Conservation (phyloP, 2,113 vertebrate species). For the Saccopteryx leptura region DNA sequence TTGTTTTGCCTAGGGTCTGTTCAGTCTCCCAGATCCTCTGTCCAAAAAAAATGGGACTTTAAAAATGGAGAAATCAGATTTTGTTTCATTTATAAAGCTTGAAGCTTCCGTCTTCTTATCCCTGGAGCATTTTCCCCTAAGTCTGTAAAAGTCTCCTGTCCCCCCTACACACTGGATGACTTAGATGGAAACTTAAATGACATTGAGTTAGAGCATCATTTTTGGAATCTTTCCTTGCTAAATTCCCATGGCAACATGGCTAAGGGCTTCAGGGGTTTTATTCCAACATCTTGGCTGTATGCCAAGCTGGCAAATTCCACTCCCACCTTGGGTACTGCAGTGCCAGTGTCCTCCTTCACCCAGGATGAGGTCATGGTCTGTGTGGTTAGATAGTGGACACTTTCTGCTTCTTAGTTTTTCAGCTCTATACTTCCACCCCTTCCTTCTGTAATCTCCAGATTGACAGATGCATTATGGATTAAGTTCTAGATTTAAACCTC, state of each 20-base stretch:
- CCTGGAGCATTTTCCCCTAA: background rate
- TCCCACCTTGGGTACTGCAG: background rate
- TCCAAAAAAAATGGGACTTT: constrained; percentile 50
- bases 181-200: background rate
- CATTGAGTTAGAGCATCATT: background rate
- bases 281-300: background rate
- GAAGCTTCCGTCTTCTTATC: constrained; percentile 36
- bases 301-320: background rate
- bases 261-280: background rate
- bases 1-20: constrained; percentile 19
- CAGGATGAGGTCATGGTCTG: background rate
- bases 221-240: background rate
- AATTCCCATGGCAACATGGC: background rate
- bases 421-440: background rate
- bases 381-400: background rate
- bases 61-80: constrained; percentile 54
- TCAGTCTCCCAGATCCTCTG: constrained; percentile 7
- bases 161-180: background rate
- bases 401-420: background rate
- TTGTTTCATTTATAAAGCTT: constrained; percentile 33
- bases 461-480: background rate
- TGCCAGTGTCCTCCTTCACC: background rate
- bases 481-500: background rate
- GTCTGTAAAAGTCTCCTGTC: background rate
- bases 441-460: background rate